Base-by-base conservation (phyloP, 2,797 vertebrate genomes). In the Ctenopoma kingsleyae region DNA sequence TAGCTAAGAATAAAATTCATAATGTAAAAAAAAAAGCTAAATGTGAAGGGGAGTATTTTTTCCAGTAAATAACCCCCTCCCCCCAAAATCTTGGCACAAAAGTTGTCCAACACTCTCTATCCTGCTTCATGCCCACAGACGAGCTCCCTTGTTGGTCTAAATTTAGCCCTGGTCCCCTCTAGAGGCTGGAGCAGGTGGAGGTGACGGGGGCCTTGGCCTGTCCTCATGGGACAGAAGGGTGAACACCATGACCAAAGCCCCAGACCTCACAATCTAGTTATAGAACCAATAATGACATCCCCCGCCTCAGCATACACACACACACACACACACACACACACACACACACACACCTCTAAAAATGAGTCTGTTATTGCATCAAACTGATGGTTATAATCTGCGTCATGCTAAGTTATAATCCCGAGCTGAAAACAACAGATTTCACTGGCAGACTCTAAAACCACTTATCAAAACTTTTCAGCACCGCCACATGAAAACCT, bases 121-220 rank as follows among this genome's bases (percentile, higher is more conserved):
- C 65, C 67, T 11, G 30, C 68, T 50, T 85, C 32, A 20, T 53
- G 46, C 72, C 69, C 43, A 76, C 53, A 74, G 76, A 78, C 22
- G 5, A 78, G 81, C 81, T 86, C 89, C 78, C 76, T 84, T 58
- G 46, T 77, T 52, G 52, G 27, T 74, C 83, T 93, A 91, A 89
- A 90, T 90, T 89, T 92, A 91, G 67, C 60, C 20, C 61, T 1
- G 64, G 44, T 76, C 82, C 82, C 88, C 87, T 88, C 83, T 87
- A 74, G 80, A 91, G 89, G 76, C 48, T 64, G 76, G 71, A 91
- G 85, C 92, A 93, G 91, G 92, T 93, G 91, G 87, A 91, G 87
- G 87, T 91, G 89, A 89, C 82, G 54, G 92, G 91, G 86, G 88
- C 78, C 71, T 85, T 92, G 92, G 91, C 92, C 81, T 81, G 68